phyloP scores from a whole-genome alignment of 2,113 vertebrate species.

The Arothron firmamentum region DNA sequence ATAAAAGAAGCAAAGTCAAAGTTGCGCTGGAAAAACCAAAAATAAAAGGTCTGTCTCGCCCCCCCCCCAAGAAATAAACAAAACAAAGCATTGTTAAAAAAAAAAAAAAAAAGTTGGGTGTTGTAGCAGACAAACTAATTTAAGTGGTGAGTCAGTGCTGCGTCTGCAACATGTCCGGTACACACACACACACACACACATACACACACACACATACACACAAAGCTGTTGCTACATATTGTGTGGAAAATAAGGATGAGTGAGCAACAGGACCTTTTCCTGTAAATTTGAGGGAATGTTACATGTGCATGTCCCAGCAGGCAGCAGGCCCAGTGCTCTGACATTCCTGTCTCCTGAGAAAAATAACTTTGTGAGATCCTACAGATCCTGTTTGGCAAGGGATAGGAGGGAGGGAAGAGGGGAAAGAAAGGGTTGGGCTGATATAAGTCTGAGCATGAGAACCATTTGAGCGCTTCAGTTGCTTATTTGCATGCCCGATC shows the following conservation, averaged over 20 bases:
- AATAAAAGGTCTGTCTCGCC: not conserved
- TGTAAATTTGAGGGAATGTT: constrained; percentile 55
- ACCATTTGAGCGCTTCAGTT: constrained; percentile 57
- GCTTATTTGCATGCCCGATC: constrained; percentile 71
- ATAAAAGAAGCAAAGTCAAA: too few species aligned
- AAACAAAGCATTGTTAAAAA: not conserved
- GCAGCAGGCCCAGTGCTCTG: constrained; percentile 58
- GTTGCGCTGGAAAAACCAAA: too few species aligned
- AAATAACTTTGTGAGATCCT: constrained; percentile 68
- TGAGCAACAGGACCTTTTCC: constrained; percentile 52
- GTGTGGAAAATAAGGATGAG: constrained; percentile 27
- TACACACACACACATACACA: not conserved
- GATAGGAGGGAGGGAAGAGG: constrained; percentile 63
- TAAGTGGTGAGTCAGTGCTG: constrained; percentile 53
- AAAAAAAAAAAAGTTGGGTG: constrained; percentile 9
- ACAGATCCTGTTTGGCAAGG: constrained; percentile 78
- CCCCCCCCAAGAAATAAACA: not conserved
- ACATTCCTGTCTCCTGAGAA: constrained; percentile 77
- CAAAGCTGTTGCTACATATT: constrained; percentile 32
- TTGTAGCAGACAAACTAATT: constrained; percentile 48
- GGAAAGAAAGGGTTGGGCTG: constrained; percentile 61
- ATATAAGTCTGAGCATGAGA: constrained; percentile 64
- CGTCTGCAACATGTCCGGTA: constrained; percentile 47
- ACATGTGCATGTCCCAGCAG: constrained; percentile 61
- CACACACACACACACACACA: not conserved